Conservation (phyloP, 2,113 vertebrate species). For the Alligator mississippiensis region DNA sequence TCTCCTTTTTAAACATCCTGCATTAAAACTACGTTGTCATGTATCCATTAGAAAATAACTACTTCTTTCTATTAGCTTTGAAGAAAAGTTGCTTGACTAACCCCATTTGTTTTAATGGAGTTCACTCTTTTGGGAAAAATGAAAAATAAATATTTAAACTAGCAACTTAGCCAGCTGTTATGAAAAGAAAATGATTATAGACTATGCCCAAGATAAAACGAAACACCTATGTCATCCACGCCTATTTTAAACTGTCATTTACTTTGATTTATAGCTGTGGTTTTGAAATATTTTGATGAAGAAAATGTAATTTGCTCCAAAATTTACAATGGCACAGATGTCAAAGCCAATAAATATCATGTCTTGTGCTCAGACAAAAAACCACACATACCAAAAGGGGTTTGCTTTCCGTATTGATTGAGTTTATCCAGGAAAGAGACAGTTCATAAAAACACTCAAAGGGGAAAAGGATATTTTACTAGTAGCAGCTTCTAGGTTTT, state of each 20-base stretch:
- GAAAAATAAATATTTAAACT: conserved; percentile 52
- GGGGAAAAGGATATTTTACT: background rate
- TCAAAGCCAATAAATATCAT: conserved; percentile 48
- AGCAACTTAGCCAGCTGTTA: conserved; percentile 37
- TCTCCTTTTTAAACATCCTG: accelerated
- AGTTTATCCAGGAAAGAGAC: background rate
- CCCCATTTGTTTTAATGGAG: conserved; percentile 4
- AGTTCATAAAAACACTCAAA: background rate
- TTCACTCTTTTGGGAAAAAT: conserved; percentile 28
- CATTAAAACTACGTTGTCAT: background rate
- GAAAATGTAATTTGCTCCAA: conserved; percentile 2
- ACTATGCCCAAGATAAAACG: conserved; percentile 38
- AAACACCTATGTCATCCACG: conserved; percentile 55
- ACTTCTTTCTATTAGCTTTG: conserved; percentile 30
- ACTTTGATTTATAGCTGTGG: conserved; percentile 59
- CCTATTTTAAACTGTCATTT: conserved; percentile 59
- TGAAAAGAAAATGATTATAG: conserved; percentile 59
- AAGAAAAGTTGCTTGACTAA: background rate
- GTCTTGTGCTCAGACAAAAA: conserved; percentile 29
- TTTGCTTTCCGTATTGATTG: conserved; percentile 7
- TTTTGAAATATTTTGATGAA: conserved; percentile 52
- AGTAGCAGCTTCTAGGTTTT: background rate
- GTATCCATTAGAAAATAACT: background rate
- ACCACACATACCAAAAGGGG: background rate
- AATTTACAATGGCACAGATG: conserved; percentile 14